Base-by-base conservation (phyloP, 2,888 invertebrate genomes). In the Coelopa pilipes region DNA sequence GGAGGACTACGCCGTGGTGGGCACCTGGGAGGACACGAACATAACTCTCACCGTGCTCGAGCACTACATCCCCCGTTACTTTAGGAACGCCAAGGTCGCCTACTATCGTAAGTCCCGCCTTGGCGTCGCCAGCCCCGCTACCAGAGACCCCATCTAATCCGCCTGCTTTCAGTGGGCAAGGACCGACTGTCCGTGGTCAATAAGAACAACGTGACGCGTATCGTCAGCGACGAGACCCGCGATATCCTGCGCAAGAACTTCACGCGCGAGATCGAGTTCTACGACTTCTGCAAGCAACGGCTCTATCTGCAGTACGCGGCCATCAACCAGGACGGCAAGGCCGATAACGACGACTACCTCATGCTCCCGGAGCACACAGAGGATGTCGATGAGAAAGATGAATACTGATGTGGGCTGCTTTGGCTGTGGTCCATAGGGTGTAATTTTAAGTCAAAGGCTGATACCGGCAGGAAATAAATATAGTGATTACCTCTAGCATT, bases 261-360 rank as follows among this genome's bases (percentile, higher is more conserved):
- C 83, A 95, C 96, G 0, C 89, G 93, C 70, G 96, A 96, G 88
- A 94, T 96, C 7, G 96, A 96, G 82, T 96, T 96, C 87, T 96
- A 96, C 85, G 93, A 96, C 83, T 96, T 96, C 86, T 96, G 96
- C 85, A 92, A 92, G 80, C 96, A 96, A 83, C 89, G 96, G 78
- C 89, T 96, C 12, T 93, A 96, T 83, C 89, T 92, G 82, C 96
- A 96, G 82, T 90, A 94, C 73, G 88, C 92, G 57, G 95, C 95
- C 0, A 88, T 95, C 1, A 89, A 91, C 66, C 72, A 79, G n/a
- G 82, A 81, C 46, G 74, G 78, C 11, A 68, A 75, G 9, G 74
- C 82, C 3, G 83, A 80, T 11, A 81, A 83, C 5, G 84, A 86
- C 65, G 84, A 86, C 53, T 86, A 86, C 75, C 63, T 84, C n/a